Conservation (phyloP, 1,140 invertebrate genomes). For the Panagrolaimus sp. region DNA sequence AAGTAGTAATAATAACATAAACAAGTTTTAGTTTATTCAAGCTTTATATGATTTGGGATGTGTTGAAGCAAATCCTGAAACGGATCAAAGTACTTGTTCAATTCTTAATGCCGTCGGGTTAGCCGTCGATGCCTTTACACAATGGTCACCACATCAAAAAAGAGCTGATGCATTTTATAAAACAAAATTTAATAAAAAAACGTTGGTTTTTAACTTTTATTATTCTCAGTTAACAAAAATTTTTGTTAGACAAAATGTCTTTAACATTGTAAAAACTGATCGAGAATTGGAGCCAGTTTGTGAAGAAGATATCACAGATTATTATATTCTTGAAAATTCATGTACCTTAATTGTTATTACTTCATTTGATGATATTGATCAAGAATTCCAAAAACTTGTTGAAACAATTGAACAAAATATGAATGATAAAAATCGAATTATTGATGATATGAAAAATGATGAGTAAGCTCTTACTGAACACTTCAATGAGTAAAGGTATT, state of each 20-base stretch:
- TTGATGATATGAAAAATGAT: neutral
- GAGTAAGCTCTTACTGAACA: neutral
- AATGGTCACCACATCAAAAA: neutral
- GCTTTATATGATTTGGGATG: neutral
- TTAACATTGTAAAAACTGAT: neutral
- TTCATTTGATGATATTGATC: neutral
- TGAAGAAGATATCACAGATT: neutral
- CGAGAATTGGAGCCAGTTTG: neutral
- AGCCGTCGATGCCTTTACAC: neutral
- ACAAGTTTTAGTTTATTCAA: neutral
- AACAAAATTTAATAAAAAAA: no score
- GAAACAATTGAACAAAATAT: neutral
- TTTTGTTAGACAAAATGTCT: neutral
- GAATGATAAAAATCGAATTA: neutral
- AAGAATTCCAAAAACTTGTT: neutral
- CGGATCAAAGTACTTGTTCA: constrained; percentile 4
- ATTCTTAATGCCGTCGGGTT: neutral
- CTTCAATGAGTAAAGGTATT: neutral
- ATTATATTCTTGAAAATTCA: neutral
- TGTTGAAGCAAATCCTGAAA: neutral
- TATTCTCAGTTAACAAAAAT: neutral
- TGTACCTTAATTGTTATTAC: constrained; percentile 11
- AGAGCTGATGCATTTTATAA: no score
- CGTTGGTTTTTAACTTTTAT: no score
- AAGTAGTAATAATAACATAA: neutral